Conservation (phyloP, 2,888 invertebrate species). For the Tachina fera region DNA sequence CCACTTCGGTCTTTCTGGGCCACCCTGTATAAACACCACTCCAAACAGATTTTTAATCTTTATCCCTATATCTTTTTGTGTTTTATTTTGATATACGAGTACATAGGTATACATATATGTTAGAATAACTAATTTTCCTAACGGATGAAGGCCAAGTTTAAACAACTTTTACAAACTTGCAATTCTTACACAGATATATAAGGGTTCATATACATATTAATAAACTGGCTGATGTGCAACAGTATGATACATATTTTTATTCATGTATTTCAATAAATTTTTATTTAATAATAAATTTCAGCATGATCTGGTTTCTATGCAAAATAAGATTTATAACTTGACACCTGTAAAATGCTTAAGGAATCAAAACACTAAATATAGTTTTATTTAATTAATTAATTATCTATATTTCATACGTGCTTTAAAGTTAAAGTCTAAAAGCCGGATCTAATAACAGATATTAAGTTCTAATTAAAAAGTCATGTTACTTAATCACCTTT, state of each 20-base stretch:
- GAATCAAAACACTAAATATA: not conserved
- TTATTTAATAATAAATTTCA: not conserved
- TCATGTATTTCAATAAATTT: not conserved
- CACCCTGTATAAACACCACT: no score
- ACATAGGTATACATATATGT: no score
- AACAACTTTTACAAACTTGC: no score
- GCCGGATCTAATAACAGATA: slow-evolving; percentile 68
- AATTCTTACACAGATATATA: no score
- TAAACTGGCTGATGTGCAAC: not conserved
- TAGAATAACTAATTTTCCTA: no score
- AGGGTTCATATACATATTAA: no score
- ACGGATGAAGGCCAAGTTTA: no score
- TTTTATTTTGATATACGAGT: no score
- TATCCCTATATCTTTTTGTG: no score
- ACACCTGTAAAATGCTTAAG: slow-evolving; percentile 43
- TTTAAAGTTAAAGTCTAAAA: slow-evolving; percentile 38
- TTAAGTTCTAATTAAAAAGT: slow-evolving; percentile 70
- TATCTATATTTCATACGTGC: slow-evolving; percentile 2
- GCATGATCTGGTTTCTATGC: not conserved
- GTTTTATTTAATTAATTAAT: slow-evolving; percentile 14
- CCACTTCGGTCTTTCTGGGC: no score
- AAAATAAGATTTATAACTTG: slow-evolving; percentile 42
- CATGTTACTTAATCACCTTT: slow-evolving; percentile 67
- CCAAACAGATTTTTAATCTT: no score
- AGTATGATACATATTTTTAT: not conserved